Percentiles rank a stretch among this genome's conserved stretches.
These are phyloP conservation scores for Oxygymnocypris stewartii DNA, from an alignment of 2,113 vertebrate genomes.

Conservation along the genomic window DNA sequence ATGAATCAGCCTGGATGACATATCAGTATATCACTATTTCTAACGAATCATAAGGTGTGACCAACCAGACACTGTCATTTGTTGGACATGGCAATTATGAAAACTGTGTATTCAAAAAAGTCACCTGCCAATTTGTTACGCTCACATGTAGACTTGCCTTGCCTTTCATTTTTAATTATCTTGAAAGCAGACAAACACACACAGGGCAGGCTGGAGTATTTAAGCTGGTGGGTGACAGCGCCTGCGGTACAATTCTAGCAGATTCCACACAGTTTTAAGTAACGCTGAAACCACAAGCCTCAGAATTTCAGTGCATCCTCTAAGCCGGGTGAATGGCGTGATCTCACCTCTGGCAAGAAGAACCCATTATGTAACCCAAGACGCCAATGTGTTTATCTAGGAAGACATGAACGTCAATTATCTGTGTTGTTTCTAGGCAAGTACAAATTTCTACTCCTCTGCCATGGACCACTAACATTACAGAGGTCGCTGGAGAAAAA, in stretches of 20 bases:
- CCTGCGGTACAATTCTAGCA: background rate
- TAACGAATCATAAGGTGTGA: background rate
- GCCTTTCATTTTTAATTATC: background rate
- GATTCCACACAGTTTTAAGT: slow-evolving; percentile 8
- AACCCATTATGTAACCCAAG: slow-evolving; percentile 68
- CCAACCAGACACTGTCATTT: background rate
- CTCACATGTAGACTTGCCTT: background rate
- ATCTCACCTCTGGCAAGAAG: slow-evolving; percentile 67
- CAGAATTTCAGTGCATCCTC: slow-evolving; percentile 71
- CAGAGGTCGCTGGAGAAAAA: background rate
- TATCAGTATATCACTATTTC: background rate
- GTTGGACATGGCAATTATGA: background rate
- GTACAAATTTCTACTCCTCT: slow-evolving; percentile 57
- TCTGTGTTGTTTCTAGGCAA: slow-evolving; percentile 60
- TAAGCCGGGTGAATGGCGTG: slow-evolving; percentile 53
- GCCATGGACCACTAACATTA: slow-evolving; percentile 19
- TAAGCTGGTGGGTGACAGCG: background rate
- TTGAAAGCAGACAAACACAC: slow-evolving; percentile 1
- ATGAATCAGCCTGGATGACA: background rate
- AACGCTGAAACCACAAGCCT: slow-evolving; percentile 52
- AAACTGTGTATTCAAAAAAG: background rate
- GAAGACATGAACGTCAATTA: slow-evolving; percentile 60
- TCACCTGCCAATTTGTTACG: background rate
- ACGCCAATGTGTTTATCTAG: slow-evolving; percentile 52
- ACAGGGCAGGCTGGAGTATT: slow-evolving; percentile 15